phyloP scores from a whole-genome alignment of 2,113 vertebrate species.

The Eira barbara region DNA sequence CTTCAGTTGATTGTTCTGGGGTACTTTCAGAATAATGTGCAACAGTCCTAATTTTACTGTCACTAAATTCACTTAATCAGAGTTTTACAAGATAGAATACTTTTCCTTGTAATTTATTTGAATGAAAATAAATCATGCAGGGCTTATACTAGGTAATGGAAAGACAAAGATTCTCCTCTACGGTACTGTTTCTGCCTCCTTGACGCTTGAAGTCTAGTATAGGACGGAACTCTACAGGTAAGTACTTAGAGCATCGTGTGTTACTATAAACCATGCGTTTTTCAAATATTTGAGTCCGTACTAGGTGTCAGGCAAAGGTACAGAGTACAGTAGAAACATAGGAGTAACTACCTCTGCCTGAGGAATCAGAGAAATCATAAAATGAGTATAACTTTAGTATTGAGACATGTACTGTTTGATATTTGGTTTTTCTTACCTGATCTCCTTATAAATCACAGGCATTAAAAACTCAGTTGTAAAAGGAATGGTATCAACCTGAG shows the following conservation, averaged over 20 bases:
- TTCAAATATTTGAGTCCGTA: background rate
- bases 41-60: background rate
- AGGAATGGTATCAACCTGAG: slow-evolving; percentile 79
- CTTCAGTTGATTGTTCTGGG: background rate
- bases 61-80: background rate
- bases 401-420: background rate
- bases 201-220: background rate
- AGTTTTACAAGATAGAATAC: background rate
- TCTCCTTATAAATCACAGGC: slow-evolving; percentile 30
- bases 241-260: background rate
- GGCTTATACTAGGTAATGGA: background rate
- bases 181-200: background rate
- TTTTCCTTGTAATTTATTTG: background rate
- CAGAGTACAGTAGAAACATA: background rate
- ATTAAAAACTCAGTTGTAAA: slow-evolving; percentile 58
- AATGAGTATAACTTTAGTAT: background rate
- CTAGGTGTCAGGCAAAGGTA: background rate
- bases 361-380: background rate
- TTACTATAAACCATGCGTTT: background rate
- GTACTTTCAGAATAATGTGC: background rate
- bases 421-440: background rate
- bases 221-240: background rate
- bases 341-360: background rate
- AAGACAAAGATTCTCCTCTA: background rate
- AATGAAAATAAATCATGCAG: background rate